phyloP scores from a whole-genome alignment of 2,888 invertebrate species.

The Zaprionus bogoriensis region DNA sequence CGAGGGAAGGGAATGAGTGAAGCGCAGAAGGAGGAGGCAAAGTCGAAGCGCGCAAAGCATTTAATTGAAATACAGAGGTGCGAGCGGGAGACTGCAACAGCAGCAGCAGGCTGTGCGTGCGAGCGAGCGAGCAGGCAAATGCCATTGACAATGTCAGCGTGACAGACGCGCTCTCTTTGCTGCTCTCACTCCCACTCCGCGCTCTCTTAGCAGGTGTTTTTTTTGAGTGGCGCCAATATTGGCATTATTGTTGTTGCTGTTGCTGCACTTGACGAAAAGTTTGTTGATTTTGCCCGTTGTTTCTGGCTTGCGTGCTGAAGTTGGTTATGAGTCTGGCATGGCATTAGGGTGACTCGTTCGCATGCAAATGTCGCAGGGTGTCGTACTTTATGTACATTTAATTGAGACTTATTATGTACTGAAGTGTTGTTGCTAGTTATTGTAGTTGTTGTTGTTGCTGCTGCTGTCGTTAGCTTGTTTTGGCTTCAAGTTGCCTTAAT shows the following conservation, averaged over 20 bases:
- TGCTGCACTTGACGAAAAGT: conserved; percentile 47
- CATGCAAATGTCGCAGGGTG: conserved; percentile 72
- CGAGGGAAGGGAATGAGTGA: not conserved
- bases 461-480: conserved; percentile 35
- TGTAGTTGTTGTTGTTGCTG: conserved; percentile 32
- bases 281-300: conserved; percentile 26
- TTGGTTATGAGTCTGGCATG: conserved; percentile 23
- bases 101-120: not conserved
- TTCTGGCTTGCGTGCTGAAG: conserved; percentile 65
- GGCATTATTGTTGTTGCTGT: conserved; percentile 34
- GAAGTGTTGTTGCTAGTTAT: conserved; percentile 42
- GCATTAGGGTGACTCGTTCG: conserved; percentile 34
- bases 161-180: conserved; percentile 36
- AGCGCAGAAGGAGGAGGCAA: not conserved
- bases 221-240: conserved; percentile 55
- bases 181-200: not conserved
- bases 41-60: conserved; percentile 48
- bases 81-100: not conserved
- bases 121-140: conserved; percentile 11
- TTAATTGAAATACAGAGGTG: conserved; percentile 57
- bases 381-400: conserved; percentile 74
- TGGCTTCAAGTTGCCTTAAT: conserved; percentile 18
- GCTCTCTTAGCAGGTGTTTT: conserved; percentile 51
- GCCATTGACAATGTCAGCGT: conserved; percentile 57
- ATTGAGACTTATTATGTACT: conserved; percentile 71